Evolutionary conservation across 2,888 invertebrate genomes (phyloP), one percentile per base, ranked within the genome.

Genomic region (Erebia ligea): DNA sequence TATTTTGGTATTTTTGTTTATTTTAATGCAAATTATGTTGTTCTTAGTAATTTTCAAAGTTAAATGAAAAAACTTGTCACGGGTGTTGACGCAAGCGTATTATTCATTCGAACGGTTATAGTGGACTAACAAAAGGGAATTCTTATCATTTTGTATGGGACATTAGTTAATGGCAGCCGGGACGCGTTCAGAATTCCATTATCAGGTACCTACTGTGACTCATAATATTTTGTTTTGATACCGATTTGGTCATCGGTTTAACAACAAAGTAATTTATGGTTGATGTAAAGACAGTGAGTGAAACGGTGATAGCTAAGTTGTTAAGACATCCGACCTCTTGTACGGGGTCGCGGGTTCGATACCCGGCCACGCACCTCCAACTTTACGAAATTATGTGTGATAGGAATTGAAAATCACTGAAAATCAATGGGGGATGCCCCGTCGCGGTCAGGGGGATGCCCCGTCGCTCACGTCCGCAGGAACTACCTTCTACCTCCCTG

Each of bases 101-200:
- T 79, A 81, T 78, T 86, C 81, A 82, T 79, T 76, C 84, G 84
- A 82, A 73, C 80, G 85, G 80, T 84, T 80, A 81, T 82, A 81
- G 82, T 78, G 81, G 75, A 92, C 92, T 91, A 89, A 91, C 89
- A 86, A 86, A 87, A 88, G 85, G 88, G 87, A 84, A 87, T 90
- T 86, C 84, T 91, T 92, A 92, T 92, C 92, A 89, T 85, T 88
- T 86, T 81, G 91, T 91, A 90, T 88, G 89, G 91, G 84, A 86
- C 86, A 84, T 85, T 84, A 80, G 88, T 85, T 89, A 89, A 88
- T 90, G 81, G 79, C 77, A 75, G 81, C 75, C 77, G 76, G 86
- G 81, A 91, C 89, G 90, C 83, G 79, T 76, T 76, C 80, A 81
- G 92, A 85, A 92, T 92, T 82, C 83, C 85, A 90, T 91, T 92